phyloP scores from a whole-genome alignment of 1,140 invertebrate species.

The Diploscapter pachys region DNA sequence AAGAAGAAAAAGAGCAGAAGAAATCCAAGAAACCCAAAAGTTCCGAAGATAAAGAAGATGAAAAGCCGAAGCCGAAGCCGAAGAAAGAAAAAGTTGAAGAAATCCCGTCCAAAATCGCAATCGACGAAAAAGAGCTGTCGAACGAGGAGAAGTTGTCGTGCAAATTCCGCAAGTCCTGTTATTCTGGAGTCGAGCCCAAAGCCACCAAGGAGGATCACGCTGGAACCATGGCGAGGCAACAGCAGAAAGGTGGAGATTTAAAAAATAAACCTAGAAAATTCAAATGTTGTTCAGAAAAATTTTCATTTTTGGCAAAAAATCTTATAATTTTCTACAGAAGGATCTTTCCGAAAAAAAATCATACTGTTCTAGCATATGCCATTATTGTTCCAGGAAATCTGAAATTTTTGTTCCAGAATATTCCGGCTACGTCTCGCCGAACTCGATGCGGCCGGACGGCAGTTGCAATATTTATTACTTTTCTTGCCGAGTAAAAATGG shows the following conservation, averaged over 20 bases:
- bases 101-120: background rate
- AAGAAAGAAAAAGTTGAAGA: conserved; percentile 24
- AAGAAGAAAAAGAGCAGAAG: conserved; percentile 5
- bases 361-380: too few relatives aligned
- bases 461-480: conserved; percentile 30
- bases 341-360: too few relatives aligned
- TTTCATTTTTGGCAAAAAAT: too few relatives aligned
- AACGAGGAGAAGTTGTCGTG: conserved; percentile 32
- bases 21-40: conserved; percentile 9
- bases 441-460: conserved; percentile 3
- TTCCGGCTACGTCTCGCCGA: background rate
- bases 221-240: conserved; percentile 4
- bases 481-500: conserved; percentile 43
- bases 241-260: background rate
- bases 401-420: too few relatives aligned
- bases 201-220: conserved; percentile 19
- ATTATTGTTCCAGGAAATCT: too few relatives aligned
- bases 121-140: too few relatives aligned
- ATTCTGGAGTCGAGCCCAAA: conserved; percentile 30
- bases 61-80: conserved; percentile 8
- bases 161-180: conserved; percentile 43
- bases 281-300: too few relatives aligned
- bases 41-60: conserved; percentile 21
- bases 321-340: too few relatives aligned
- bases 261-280: too few relatives aligned